Conservation (phyloP, 2,888 invertebrate genomes). For the Eupithecia pulchellata region DNA sequence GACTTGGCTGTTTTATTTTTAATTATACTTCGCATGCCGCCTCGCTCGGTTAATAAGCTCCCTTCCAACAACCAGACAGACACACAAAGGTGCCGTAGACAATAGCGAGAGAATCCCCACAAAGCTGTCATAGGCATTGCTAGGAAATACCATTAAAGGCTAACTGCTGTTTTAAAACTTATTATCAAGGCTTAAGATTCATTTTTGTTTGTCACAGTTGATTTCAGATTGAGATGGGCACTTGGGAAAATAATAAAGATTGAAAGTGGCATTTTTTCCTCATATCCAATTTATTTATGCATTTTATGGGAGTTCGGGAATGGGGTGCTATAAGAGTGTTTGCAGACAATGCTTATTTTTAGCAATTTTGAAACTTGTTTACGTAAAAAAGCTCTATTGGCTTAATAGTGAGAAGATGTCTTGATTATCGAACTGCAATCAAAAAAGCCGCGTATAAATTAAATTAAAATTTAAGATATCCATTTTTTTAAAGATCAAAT, state of each 20-base stretch:
- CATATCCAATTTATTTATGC: slow-evolving; percentile 61
- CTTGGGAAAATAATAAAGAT: slow-evolving; percentile 59
- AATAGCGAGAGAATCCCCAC: slow-evolving; percentile 57
- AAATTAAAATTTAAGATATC: background rate
- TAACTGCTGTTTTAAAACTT: slow-evolving; percentile 38
- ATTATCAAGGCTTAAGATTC: slow-evolving; percentile 38
- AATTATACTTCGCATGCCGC: slow-evolving; percentile 61
- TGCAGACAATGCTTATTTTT: slow-evolving; percentile 17
- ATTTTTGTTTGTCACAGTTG: slow-evolving; percentile 38
- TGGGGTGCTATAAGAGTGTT: slow-evolving; percentile 37
- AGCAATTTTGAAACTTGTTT: slow-evolving; percentile 15
- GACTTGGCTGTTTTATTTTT: slow-evolving; percentile 50
- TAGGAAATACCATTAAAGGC: slow-evolving; percentile 33
- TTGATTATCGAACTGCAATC: no score
- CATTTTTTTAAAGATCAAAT: no score
- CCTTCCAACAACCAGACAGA: slow-evolving; percentile 52
- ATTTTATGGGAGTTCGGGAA: slow-evolving; percentile 56
- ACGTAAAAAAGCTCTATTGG: background rate
- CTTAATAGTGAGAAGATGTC: background rate
- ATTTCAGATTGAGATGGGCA: slow-evolving; percentile 10
- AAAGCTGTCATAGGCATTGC: slow-evolving; percentile 65
- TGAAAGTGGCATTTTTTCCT: slow-evolving; percentile 52
- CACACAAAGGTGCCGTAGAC: slow-evolving; percentile 63
- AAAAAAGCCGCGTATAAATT: background rate
- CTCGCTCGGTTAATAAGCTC: slow-evolving; percentile 57